phyloP scores from a whole-genome alignment of 2,797 vertebrate genomes.

The Epinephelus malabaricus region DNA sequence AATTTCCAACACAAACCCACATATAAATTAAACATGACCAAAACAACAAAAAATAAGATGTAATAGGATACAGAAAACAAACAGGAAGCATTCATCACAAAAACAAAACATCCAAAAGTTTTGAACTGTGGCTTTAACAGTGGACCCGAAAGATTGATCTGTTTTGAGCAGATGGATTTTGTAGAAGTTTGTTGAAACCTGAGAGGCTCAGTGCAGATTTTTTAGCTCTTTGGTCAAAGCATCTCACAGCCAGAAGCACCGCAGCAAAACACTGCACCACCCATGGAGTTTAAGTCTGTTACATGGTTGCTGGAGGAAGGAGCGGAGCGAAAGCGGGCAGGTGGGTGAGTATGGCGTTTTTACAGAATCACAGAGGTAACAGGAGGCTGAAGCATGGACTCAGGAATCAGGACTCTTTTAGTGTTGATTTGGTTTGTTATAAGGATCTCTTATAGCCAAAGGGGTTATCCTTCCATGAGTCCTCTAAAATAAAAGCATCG shows the following conservation, averaged over 20 bases:
- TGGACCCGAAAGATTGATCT: not conserved
- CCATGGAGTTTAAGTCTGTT: constrained; percentile 9
- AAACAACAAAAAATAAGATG: not conserved
- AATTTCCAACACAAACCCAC: not conserved
- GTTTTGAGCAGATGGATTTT: constrained; percentile 31
- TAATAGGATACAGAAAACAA: not conserved
- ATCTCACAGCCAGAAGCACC: not conserved
- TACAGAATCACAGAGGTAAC: constrained; percentile 2
- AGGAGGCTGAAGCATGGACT: too few species aligned
- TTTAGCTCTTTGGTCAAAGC: constrained; percentile 16
- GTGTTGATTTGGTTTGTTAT: too few species aligned
- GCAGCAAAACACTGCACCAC: constrained; percentile 2
- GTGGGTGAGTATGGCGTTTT: constrained; percentile 1
- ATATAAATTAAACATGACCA: not conserved
- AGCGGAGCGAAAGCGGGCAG: not conserved
- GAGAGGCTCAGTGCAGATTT: constrained; percentile 20
- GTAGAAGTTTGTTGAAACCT: constrained; percentile 18
- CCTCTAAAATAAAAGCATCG: not conserved
- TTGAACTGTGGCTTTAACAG: constrained; percentile 1
- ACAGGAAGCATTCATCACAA: constrained; percentile 9
- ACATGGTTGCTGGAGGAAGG: not conserved
- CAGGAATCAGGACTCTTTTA: too few species aligned
- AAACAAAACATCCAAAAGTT: not conserved
- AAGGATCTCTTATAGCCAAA: not conserved
- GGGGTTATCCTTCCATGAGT: not conserved